Conservation (phyloP, 2,797 vertebrate species). For the Sebastes melanostomus region DNA sequence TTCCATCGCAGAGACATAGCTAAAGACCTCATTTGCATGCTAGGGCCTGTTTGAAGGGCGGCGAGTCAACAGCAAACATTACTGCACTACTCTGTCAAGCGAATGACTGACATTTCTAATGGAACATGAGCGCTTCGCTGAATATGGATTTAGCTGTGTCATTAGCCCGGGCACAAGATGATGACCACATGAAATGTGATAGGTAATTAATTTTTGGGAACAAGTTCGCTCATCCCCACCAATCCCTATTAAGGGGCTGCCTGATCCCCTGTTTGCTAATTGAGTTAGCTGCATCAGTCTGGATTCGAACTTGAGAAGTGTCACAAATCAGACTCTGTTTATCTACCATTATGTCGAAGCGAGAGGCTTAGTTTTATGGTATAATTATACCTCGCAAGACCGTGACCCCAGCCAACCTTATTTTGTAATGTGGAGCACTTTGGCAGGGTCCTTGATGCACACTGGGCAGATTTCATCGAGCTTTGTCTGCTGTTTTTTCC, state of each 20-base stretch:
- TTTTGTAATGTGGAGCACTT: constrained; percentile 63
- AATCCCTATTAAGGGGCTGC: constrained; percentile 72
- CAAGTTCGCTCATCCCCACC: constrained; percentile 75
- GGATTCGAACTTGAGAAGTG: constrained; percentile 80
- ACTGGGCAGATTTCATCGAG: constrained; percentile 58
- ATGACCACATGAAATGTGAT: constrained; percentile 78
- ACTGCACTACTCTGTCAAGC: constrained; percentile 61
- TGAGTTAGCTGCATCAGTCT: constrained; percentile 75
- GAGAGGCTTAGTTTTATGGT: constrained; percentile 75
- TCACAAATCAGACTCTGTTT: constrained; percentile 77
- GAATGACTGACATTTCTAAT: constrained; percentile 75
- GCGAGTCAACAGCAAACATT: constrained; percentile 64
- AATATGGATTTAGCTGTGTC: constrained; percentile 69
- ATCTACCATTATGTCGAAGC: constrained; percentile 73
- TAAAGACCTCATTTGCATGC: constrained; percentile 82
- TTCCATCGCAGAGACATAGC: constrained; percentile 61
- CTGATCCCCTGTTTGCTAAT: constrained; percentile 79
- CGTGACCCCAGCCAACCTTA: constrained; percentile 65
- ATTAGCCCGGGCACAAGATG: constrained; percentile 45
- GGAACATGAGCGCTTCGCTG: constrained; percentile 61
- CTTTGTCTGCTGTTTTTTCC: constrained; percentile 44
- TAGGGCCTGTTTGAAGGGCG: constrained; percentile 57
- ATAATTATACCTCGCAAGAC: constrained; percentile 81
- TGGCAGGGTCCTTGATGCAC: constrained; percentile 51
- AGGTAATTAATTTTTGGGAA: constrained; percentile 79